Base-by-base conservation (phyloP, 2,113 vertebrate genomes). In the Entosphenus tridentatus region DNA sequence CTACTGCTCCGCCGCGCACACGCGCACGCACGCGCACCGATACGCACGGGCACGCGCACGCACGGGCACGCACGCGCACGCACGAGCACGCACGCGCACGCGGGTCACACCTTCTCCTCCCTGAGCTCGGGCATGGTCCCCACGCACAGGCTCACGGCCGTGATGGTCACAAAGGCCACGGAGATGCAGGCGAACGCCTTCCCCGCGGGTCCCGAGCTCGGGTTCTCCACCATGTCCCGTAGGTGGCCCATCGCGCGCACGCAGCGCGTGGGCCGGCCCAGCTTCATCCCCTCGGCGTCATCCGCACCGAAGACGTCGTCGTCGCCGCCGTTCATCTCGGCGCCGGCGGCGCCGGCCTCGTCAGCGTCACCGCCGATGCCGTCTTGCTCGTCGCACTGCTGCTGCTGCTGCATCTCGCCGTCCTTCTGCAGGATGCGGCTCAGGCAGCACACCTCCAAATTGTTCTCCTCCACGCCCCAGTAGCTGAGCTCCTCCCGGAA, bases 111-210 rank as follows among this genome's bases (percentile, higher is more conserved):
- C 76, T 96, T 90, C 17, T 95, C 92, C 71, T 84, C 86, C 74
- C 93, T 84, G 80, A 98, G 81, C 74, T 82, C 85, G 21, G 93
- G 93, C 88, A 96, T 85, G 77, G 93, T 96, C 82, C 93, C 96
- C 79, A 98, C 87, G 70, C 90, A 96, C 17, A 98, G 84, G 77
- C 96, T 98, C 80, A 96, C 69, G 3, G 89, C 92, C 3, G 93
- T 98, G 78, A 96, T 87, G 17, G 92, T 93, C 77, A 98, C 93
- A 69, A 96, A 98, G 73, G 96, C 74, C 75, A 98, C 89, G 0
- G 93, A 98, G 75, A 98, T 79, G 73, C 90, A 96, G 67, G 93
- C 92, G 13, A 96, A 96, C 79, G 95, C 89, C 80, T 96, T 95
- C 70, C 93, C 93, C 0, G 93, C 89, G 14, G 96, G 86, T 70